Percentiles rank a stretch among this genome's conserved stretches.
Evolutionary conservation across 2,113 vertebrate species (phyloP).

Genomic region (Salvelinus namaycush): DNA sequence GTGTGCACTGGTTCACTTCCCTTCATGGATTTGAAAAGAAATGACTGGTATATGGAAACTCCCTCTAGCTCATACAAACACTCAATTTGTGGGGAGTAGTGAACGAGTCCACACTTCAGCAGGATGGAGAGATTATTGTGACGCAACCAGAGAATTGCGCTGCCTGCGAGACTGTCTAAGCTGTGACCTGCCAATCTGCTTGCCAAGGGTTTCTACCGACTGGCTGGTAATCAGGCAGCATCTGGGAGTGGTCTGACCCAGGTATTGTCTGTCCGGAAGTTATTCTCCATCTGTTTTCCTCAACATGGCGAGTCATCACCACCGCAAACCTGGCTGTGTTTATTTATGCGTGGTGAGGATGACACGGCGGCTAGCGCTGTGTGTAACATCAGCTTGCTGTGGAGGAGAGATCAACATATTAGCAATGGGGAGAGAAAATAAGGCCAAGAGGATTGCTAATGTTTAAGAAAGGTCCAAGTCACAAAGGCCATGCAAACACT

Average conservation of each 20-base stretch:
- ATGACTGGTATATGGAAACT: too few species aligned
- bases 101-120: too few species aligned
- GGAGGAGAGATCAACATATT: constrained; percentile 70
- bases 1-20: too few species aligned
- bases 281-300: constrained; percentile 34
- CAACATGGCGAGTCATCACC: not conserved
- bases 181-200: not conserved
- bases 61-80: too few species aligned
- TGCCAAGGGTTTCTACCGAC: constrained; percentile 7
- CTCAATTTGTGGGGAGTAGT: too few species aligned
- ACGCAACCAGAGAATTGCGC: too few species aligned
- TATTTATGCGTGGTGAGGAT: too few species aligned
- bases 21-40: too few species aligned
- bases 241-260: constrained; percentile 74
- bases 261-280: constrained; percentile 45
- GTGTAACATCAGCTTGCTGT: constrained; percentile 71
- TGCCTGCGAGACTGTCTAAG: not conserved
- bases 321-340: constrained; percentile 1
- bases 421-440: constrained; percentile 63
- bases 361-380: constrained; percentile 37
- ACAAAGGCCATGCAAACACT: too few species aligned
- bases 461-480: constrained; percentile 71
- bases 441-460: constrained; percentile 68
- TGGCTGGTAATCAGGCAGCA: constrained; percentile 45
- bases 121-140: too few species aligned